Evolutionary conservation across 2,113 vertebrate genomes (phyloP).

Genomic region (Onychostruthus taczanowskii): DNA sequence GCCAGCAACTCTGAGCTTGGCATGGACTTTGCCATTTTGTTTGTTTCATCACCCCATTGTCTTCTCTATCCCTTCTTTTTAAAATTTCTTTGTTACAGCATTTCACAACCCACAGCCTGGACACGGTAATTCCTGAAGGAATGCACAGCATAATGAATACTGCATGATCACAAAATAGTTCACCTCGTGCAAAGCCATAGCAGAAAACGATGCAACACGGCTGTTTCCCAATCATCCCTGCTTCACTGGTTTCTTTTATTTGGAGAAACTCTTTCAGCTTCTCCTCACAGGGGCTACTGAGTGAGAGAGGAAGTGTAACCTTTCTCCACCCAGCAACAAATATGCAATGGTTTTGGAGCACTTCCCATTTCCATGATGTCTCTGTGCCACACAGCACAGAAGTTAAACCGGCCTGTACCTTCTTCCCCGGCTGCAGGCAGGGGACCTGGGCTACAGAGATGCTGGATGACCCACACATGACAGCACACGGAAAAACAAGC

Average conservation of each 20-base stretch:
- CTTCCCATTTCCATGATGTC: not conserved
- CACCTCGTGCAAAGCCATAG: not conserved
- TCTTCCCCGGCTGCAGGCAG: fast-evolving
- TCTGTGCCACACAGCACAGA: not conserved
- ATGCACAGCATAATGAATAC: not conserved
- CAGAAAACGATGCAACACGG: not conserved
- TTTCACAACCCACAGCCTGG: not conserved
- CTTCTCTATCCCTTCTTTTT: not conserved
- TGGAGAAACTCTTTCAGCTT: not conserved
- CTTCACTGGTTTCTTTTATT: not conserved
- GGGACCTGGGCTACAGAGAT: fast-evolving
- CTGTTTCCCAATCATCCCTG: not conserved
- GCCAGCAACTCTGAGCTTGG: not conserved
- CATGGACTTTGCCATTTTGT: not conserved
- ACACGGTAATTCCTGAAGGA: not conserved
- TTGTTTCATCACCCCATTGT: not conserved
- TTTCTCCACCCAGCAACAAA: not conserved
- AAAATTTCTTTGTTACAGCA: not conserved
- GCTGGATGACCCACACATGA: fast-evolving
- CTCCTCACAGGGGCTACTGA: not conserved
- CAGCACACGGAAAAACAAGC: not conserved
- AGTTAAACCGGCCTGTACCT: not conserved
- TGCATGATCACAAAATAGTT: not conserved
- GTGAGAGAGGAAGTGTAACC: not conserved
- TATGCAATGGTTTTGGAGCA: not conserved